phyloP scores from a whole-genome alignment of 1,140 invertebrate genomes.

The Drosophila sp. region DNA sequence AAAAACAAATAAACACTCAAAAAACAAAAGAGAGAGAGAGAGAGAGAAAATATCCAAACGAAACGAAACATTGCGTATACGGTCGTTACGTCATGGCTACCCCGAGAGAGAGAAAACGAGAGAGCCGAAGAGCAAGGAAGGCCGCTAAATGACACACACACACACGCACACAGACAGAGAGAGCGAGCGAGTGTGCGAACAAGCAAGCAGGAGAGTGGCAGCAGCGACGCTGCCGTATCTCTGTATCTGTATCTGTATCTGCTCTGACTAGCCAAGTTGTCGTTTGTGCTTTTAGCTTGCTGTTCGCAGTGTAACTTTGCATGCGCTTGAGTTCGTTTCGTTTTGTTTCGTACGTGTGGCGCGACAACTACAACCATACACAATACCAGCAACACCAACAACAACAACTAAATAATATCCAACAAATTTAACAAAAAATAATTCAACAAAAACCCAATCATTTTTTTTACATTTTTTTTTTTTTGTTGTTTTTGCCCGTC shows the following conservation, averaged over 20 bases:
- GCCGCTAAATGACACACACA: background rate
- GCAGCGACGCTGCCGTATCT: constrained; percentile 7
- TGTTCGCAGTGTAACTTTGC: constrained; percentile 57
- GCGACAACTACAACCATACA: constrained; percentile 31
- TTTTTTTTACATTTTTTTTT: constrained; percentile 1
- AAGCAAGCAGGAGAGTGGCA: background rate
- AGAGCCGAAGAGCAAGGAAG: constrained; percentile 14
- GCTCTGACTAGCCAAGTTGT: constrained; percentile 10
- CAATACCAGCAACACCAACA: constrained; percentile 25
- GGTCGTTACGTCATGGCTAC: constrained; percentile 45
- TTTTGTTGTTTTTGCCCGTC: background rate
- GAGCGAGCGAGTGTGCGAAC: background rate
- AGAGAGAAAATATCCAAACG: too few relatives aligned
- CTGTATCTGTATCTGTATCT: constrained; percentile 2
- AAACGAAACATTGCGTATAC: constrained; percentile 11
- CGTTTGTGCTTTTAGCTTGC: constrained; percentile 16
- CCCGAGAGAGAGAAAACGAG: constrained; percentile 15
- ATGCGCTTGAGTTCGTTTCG: constrained; percentile 69
- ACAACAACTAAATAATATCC: constrained; percentile 27
- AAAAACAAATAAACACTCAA: constrained; percentile 28
- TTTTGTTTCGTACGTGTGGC: constrained; percentile 27
- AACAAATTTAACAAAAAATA: constrained; percentile 33
- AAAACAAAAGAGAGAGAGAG: constrained; percentile 4
- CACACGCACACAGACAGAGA: background rate
- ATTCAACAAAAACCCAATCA: background rate